A percentile compares a stretch with the other conserved stretches of the same genome.
phyloP scores from a whole-genome alignment of 2,797 vertebrate species.

The Pelobates cultripes region DNA sequence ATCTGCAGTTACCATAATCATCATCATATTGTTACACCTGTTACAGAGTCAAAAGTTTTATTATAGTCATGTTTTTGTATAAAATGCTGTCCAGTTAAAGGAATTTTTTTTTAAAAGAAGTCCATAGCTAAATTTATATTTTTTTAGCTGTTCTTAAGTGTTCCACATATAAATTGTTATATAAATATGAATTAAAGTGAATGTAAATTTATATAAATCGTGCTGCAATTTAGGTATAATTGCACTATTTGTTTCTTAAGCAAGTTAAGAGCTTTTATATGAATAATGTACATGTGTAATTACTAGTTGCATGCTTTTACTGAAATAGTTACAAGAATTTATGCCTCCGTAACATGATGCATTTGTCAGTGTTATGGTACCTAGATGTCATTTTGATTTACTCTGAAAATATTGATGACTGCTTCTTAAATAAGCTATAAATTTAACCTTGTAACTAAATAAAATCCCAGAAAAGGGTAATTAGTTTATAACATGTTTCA shows the following conservation, averaged over 20 bases:
- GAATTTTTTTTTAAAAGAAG: too few species aligned
- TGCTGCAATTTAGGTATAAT: constrained; percentile 28
- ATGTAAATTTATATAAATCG: neutral
- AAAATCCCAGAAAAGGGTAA: neutral
- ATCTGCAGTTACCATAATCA: too few species aligned
- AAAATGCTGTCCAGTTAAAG: too few species aligned
- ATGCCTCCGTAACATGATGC: constrained; percentile 19
- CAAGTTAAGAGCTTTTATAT: constrained; percentile 35
- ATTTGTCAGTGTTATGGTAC: constrained; percentile 22
- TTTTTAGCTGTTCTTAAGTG: neutral
- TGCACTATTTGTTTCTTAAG: constrained; percentile 30
- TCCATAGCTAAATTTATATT: neutral
- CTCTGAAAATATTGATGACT: constrained; percentile 10
- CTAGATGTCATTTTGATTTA: constrained; percentile 15
- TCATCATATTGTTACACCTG: too few species aligned
- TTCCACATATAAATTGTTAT: neutral
- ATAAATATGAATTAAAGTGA: neutral
- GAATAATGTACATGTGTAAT: constrained; percentile 26
- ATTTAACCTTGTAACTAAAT: neutral
- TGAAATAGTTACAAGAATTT: constrained; percentile 24
- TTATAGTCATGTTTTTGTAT: too few species aligned
- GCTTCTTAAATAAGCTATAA: constrained; percentile 17
- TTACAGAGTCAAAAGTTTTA: too few species aligned
- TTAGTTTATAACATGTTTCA: neutral
- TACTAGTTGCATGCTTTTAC: constrained; percentile 31